These are phyloP conservation scores for Calephelis virginiensis DNA, from an alignment of 1,140 invertebrate species.

Conservation along the genomic window DNA sequence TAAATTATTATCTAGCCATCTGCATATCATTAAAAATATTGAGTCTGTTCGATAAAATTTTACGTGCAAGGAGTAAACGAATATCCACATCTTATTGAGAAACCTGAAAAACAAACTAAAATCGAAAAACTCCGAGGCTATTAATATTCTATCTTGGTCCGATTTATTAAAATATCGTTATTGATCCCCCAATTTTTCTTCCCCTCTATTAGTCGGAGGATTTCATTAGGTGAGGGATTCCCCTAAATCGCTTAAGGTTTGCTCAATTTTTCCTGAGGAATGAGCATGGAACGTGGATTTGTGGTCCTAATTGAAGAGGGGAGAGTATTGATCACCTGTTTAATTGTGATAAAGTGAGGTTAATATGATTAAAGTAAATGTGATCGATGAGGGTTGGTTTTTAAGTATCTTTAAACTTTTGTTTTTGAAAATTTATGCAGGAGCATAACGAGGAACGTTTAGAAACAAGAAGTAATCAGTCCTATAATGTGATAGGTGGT, in stretches of 20 bases:
- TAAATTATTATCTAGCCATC: too few relatives aligned
- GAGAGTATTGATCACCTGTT: conserved; percentile 8
- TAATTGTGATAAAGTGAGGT: not conserved
- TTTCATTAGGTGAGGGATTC: conserved; percentile 30
- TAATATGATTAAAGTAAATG: not conserved
- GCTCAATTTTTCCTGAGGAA: conserved; percentile 26
- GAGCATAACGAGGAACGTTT: too few relatives aligned
- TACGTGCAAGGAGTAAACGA: too few relatives aligned
- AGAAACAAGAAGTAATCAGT: too few relatives aligned
- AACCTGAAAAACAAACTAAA: not conserved
- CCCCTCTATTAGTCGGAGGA: conserved; percentile 25
- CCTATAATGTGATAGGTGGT: too few relatives aligned
- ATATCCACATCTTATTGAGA: too few relatives aligned
- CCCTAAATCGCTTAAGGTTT: conserved; percentile 31
- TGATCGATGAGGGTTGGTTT: not conserved
- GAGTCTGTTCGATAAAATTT: too few relatives aligned
- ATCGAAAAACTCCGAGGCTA: not conserved
- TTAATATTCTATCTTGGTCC: conserved; percentile 12
- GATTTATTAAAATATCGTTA: conserved; percentile 29
- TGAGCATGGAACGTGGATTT: conserved; percentile 25
- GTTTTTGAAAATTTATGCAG: too few relatives aligned
- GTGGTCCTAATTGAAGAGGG: conserved; percentile 26
- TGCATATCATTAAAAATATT: too few relatives aligned
- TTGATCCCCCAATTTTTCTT: conserved; percentile 24
- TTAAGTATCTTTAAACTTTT: too few relatives aligned